A percentile compares a stretch with the other conserved stretches of the same genome.
Conservation (phyloP, 2,888 invertebrate genomes). For the Conomelus anceps region DNA sequence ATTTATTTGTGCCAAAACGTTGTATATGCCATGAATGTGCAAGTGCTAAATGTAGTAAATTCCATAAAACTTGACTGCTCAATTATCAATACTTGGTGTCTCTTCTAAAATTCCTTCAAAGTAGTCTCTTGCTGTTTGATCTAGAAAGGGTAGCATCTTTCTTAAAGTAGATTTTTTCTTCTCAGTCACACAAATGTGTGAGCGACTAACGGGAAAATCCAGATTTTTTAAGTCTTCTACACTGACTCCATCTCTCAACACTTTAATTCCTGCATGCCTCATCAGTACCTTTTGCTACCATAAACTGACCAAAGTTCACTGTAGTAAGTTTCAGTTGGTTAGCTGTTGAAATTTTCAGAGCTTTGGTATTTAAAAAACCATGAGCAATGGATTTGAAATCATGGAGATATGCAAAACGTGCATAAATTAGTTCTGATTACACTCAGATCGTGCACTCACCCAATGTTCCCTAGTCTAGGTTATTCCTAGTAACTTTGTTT, state of each 20-base stretch:
- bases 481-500: too few relatives aligned
- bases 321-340: background rate
- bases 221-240: constrained; percentile 3
- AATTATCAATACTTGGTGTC: background rate
- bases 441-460: too few relatives aligned
- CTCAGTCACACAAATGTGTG: background rate
- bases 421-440: background rate
- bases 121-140: background rate
- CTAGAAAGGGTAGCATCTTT: background rate
- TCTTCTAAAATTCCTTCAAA: constrained; percentile 1
- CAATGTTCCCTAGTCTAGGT: too few relatives aligned
- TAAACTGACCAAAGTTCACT: background rate
- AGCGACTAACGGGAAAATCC: background rate
- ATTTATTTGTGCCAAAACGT: background rate
- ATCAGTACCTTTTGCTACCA: constrained; percentile 8
- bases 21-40: constrained; percentile 1
- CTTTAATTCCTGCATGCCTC: background rate
- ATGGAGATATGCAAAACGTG: background rate
- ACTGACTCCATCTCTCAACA: background rate
- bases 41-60: constrained; percentile 2
- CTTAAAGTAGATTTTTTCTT: background rate
- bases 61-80: background rate
- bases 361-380: background rate
- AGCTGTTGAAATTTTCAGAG: background rate
- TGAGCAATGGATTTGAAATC: constrained; percentile 4